These are phyloP conservation scores for Drosophila melanocephala DNA, from an alignment of 2,888 invertebrate species.

Conservation along the genomic window DNA sequence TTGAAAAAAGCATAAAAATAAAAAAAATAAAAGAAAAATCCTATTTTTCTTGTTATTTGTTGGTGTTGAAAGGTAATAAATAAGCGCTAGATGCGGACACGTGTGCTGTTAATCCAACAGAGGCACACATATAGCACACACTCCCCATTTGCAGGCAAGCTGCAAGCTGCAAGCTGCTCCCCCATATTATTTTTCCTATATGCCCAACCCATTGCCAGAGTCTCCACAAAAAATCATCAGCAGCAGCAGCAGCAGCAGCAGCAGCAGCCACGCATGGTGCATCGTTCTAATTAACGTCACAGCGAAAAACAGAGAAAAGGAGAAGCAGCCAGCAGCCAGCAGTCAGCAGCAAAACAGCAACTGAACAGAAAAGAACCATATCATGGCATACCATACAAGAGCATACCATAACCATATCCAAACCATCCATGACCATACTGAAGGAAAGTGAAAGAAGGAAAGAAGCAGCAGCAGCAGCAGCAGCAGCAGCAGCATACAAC, in stretches of 20 bases:
- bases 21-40: background rate
- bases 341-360: constrained; percentile 22
- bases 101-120: constrained; percentile 74
- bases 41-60: constrained; percentile 26
- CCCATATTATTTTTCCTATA: constrained; percentile 1
- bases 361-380: constrained; percentile 22
- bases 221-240: constrained; percentile 13
- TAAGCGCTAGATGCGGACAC: constrained; percentile 77
- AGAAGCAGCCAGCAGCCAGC: constrained; percentile 25
- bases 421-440: constrained; percentile 30
- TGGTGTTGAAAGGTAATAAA: constrained; percentile 76
- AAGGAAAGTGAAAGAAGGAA: constrained; percentile 42
- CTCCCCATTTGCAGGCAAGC: background rate
- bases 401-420: constrained; percentile 25
- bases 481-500: background rate
- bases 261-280: constrained; percentile 70
- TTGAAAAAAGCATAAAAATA: constrained; percentile 35
- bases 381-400: constrained; percentile 32
- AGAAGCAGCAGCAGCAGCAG: constrained; percentile 12
- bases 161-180: background rate
- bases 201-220: constrained; percentile 10
- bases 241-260: constrained; percentile 34
- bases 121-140: constrained; percentile 9
- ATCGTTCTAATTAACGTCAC: constrained; percentile 78
- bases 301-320: constrained; percentile 40